phyloP scores from a whole-genome alignment of 2,888 invertebrate species.

The Hypsopygia costalis region DNA sequence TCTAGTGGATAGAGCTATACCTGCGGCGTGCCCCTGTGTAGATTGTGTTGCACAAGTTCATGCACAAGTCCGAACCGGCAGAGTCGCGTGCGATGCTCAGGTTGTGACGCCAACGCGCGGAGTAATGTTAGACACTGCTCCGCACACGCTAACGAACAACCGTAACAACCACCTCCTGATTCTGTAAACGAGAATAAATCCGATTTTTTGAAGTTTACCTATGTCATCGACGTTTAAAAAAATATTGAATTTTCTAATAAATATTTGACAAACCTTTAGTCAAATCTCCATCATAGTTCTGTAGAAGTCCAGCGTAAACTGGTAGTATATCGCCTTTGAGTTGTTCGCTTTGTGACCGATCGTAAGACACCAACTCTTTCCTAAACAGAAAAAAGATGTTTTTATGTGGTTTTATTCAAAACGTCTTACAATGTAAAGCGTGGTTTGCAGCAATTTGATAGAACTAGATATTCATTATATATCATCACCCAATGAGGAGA shows the following conservation, averaged over 20 bases:
- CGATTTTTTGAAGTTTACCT: no score
- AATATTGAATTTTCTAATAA: no score
- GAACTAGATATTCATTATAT: no score
- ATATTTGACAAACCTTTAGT: conserved; percentile 52
- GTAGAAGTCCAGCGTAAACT: conserved; percentile 67
- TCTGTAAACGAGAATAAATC: conserved; percentile 17
- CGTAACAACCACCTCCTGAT: conserved; percentile 84
- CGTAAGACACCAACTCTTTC: conserved; percentile 94
- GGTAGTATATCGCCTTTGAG: conserved; percentile 66
- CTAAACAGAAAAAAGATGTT: conserved; percentile 37
- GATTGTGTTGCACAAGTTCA: conserved; percentile 93
- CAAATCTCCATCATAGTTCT: conserved; percentile 68
- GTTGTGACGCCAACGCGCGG: conserved; percentile 92
- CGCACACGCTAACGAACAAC: conserved; percentile 93
- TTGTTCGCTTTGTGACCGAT: conserved; percentile 88
- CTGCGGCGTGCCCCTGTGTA: conserved; percentile 91
- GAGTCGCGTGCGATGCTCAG: conserved; percentile 86
- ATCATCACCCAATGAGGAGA: no score
- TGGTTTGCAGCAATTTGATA: no score
- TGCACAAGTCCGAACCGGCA: conserved; percentile 93
- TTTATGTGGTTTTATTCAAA: background rate
- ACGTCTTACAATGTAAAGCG: no score
- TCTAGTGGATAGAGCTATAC: no score
- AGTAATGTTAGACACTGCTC: conserved; percentile 96
- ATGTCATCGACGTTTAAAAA: no score